These are phyloP conservation scores for Lepidurus arcticus DNA, from an alignment of 1,140 invertebrate species.

Conservation along the genomic window DNA sequence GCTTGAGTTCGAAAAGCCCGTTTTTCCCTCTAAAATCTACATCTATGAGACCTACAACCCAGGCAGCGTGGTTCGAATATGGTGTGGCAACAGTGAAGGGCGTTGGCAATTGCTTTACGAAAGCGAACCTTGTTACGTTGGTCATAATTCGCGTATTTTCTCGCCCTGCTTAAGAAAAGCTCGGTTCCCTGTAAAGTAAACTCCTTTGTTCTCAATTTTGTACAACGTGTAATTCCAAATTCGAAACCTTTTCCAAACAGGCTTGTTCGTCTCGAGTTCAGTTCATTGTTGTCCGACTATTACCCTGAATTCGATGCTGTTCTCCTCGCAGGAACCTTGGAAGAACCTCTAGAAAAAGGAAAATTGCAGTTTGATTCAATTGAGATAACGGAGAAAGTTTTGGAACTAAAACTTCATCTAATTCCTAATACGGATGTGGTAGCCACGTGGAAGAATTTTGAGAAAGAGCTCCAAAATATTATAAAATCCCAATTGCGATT, in stretches of 20 bases:
- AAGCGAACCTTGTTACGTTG: constrained; percentile 57
- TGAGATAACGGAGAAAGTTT: constrained; percentile 29
- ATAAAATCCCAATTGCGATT: background rate
- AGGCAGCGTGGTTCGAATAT: constrained; percentile 74
- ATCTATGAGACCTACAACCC: constrained; percentile 88
- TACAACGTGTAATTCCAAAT: constrained; percentile 12
- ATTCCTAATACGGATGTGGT: constrained; percentile 22
- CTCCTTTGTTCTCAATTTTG: background rate
- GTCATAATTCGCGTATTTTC: constrained; percentile 64
- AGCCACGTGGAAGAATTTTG: background rate
- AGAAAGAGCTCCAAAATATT: background rate
- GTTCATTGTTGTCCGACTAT: constrained; percentile 70
- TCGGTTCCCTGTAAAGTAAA: constrained; percentile 36
- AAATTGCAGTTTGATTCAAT: background rate
- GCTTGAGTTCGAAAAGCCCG: constrained; percentile 59
- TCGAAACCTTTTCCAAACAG: constrained; percentile 50
- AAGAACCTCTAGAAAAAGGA: background rate
- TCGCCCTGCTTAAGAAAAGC: constrained; percentile 50
- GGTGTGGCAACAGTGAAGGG: constrained; percentile 54
- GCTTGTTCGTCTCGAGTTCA: constrained; percentile 69
- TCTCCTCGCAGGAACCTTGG: constrained; percentile 57
- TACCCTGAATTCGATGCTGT: constrained; percentile 86
- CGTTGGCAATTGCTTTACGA: constrained; percentile 72
- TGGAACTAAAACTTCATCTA: constrained; percentile 29
- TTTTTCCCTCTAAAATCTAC: constrained; percentile 67